Base-by-base conservation (phyloP, 2,797 vertebrate species). In the Chiloscyllium punctatum region DNA sequence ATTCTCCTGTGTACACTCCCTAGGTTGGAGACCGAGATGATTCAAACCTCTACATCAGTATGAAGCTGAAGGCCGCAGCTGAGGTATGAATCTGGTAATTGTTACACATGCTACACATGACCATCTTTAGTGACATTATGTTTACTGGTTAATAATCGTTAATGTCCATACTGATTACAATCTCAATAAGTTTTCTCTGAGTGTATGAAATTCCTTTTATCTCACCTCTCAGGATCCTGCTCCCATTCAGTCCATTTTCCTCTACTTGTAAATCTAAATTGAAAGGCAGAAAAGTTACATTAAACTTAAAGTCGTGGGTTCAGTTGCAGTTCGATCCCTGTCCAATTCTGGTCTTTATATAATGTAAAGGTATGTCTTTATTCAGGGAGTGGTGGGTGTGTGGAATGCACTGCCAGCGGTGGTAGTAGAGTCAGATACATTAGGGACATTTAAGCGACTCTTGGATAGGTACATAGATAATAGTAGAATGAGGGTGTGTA, bases 21-120 rank as follows among this genome's bases (percentile, higher is more conserved):
- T 97, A 99, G 99, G 99, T 99, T 97, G 99, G 99, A 96, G 97
- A 99, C 97, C 97, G 99, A 84, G 99, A 99, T 94, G 99, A 99
- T 97, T 99, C 99, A 21, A 99, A 99, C 97, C 98, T 99, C 96
- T 99, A 99, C 97, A 99, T 99, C 97, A 99, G 98, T 96, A 98
- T 99, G 99, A 99, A 99, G 97, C 96, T 99, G 96, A 99, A 99
- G 96, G 99, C 99, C 96, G 99, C 99, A 96, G 98, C 98, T 94
- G 99, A 99, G 98, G 99, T 99, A 98, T 98, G 95, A 9, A 74
- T 95, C 9, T 1, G 21, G 51, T 23, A n/a, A 18, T 8, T 95
- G 57, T 74, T 53, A 77, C 3, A 74, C 94, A 30, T 74, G 37
- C 18, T 69, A 21, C 33, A 18, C 0, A 15, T 69, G 16, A 16